Evolutionary conservation across 2,888 invertebrate species (phyloP).

Genomic region (Mechanitis mazaeus): DNA sequence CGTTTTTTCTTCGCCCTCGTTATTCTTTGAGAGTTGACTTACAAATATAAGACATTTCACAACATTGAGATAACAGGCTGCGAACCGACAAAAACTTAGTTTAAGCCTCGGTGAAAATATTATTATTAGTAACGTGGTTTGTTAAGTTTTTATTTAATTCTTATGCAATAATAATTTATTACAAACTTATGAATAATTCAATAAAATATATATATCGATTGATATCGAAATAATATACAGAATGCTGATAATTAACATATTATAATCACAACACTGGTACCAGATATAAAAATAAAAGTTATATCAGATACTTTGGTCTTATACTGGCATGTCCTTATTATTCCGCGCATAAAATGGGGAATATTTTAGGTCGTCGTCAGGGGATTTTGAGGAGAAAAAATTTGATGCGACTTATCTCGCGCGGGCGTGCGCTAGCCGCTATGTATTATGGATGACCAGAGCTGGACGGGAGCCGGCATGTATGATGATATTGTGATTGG

Average conservation of each 20-base stretch:
- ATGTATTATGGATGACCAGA: slow-evolving; percentile 59
- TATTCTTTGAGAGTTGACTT: slow-evolving; percentile 25
- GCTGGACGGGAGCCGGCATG: no score
- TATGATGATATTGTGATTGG: no score
- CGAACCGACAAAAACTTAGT: not conserved
- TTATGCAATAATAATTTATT: no score
- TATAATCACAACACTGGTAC: not conserved
- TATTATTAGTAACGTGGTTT: no score
- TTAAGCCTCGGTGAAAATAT: not conserved
- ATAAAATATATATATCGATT: no score
- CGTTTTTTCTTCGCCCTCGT: slow-evolving; percentile 41
- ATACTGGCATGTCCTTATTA: slow-evolving; percentile 44
- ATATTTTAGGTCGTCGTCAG: slow-evolving; percentile 65
- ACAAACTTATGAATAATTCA: no score
- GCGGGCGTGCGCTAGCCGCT: slow-evolving; percentile 45
- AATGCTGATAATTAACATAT: not conserved
- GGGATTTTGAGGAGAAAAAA: slow-evolving; percentile 70
- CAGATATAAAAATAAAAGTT: not conserved
- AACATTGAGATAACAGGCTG: slow-evolving; percentile 12
- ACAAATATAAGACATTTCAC: slow-evolving; percentile 24
- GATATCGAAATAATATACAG: no score
- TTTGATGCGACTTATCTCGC: slow-evolving; percentile 66
- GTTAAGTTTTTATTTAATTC: no score
- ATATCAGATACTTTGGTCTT: slow-evolving; percentile 5
- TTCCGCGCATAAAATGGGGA: slow-evolving; percentile 67